Evolutionary conservation across 2,888 invertebrate species (phyloP).

Genomic region (Hanleya hanleyi): DNA sequence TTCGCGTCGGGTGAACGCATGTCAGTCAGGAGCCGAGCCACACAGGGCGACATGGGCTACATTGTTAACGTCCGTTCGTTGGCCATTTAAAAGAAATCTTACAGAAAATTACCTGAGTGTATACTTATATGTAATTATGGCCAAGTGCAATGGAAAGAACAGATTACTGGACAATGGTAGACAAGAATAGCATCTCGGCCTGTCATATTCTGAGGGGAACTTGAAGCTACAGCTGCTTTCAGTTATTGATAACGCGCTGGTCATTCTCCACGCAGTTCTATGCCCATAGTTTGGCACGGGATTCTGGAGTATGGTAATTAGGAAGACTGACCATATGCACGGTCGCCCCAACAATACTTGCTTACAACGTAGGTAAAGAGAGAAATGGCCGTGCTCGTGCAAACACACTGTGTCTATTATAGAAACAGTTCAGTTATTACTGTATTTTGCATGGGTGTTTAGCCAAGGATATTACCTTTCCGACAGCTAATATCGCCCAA

Average conservation of each 20-base stretch:
- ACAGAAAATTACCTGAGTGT: conserved; percentile 6
- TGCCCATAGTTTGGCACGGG: too few species aligned
- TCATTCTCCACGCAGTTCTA: too few species aligned
- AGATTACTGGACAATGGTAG: too few species aligned
- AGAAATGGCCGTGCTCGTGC: not conserved
- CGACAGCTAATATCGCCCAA: too few species aligned
- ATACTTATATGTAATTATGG: conserved; percentile 4
- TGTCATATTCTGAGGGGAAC: too few species aligned
- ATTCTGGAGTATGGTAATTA: too few species aligned
- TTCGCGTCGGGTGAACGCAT: not conserved
- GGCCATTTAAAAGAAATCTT: conserved; percentile 10
- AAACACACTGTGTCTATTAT: not conserved
- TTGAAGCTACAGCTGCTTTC: too few species aligned
- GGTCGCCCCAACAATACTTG: not conserved
- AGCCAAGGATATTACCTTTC: too few species aligned
- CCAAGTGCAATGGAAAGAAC: not conserved
- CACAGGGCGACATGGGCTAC: not conserved
- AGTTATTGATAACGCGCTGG: too few species aligned
- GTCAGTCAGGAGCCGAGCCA: not conserved
- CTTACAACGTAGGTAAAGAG: not conserved
- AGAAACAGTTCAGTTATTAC: not conserved
- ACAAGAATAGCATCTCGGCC: too few species aligned
- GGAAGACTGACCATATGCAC: not conserved
- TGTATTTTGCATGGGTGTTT: too few species aligned
- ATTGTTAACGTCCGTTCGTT: not conserved